Evolutionary conservation across 2,797 vertebrate genomes (phyloP), one percentile per base, ranked within the genome.

Genomic region (Acropternis orthonyx): DNA sequence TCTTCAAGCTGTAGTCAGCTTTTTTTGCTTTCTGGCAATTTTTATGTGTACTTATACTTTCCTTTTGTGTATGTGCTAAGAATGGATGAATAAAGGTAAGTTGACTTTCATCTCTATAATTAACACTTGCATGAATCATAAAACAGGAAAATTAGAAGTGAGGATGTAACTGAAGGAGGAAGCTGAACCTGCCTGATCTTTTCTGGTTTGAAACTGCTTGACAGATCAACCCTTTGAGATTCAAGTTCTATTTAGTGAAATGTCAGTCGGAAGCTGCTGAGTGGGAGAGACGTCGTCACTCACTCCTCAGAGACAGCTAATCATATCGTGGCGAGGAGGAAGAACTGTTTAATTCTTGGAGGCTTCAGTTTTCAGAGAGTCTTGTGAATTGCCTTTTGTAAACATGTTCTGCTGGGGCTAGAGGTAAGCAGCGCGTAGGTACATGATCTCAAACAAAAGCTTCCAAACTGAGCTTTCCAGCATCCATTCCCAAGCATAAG

Each of bases 51-150:
- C 18, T 91, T 94, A 62, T 61, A n/a, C 52, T 93, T 94, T 78
- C 82, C 69, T 80, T 81, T 86, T 92, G 63, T 88, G 88, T 95
- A 83, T 30, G 36, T 97, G 90, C 95, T 95, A 82, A 94, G 89
- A 95, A 95, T 68, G 65, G 92, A 69, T 92, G 80, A 94, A 79
- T 80, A 67, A 52, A 92, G 49, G 77, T 54, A 87, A 90, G 71
- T 66, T 95, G 94, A 79, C 95, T 97, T 97, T 97, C 92, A 97
- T 96, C 94, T 87, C 71, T 67, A 56, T 97, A 97, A 97, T 97
- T 97, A 97, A 97, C 97, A 96, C 90, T 95, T 96, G 58, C 96
- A 78, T 58, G 90, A 96, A 94, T 83, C 91, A 94, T 79, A 96
- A 96, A 97, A 97, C 28, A 81, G 88, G 93, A 97, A 96, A 97